Base-by-base conservation (phyloP, 30 jellyfish, hydroid and myxozoan genomes). In the Aurelia sp. region DNA sequence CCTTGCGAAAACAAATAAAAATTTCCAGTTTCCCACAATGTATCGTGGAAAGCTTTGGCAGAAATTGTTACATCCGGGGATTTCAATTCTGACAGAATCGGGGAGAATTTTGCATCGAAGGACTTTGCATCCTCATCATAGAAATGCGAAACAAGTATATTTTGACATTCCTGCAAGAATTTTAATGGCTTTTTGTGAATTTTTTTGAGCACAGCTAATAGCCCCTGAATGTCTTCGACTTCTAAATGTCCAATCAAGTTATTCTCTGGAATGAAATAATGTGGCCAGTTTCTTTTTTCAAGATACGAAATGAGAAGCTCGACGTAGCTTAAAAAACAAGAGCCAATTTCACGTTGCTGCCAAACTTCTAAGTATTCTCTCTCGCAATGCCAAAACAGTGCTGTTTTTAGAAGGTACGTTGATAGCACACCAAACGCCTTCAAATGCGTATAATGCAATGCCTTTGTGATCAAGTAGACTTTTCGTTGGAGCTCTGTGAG, bases 351-450 rank as follows among this genome's bases (percentile, higher is more conserved):
- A 44, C 55, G 16, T 44, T 44, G 55, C 55, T 44, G 16, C 55
- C 55, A 44, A 8, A 44, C 15, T 9, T 9, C 3, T 44, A 13
- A 44, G 13, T 13, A 8, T 62, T 62, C 72, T 19, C 11, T 62
- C 37, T 62, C 72, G 37, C 72, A 62, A 62, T 62, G 72, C 72
- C 72, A 62, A 62, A 62, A 62, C 12, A 62, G 9, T 8, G 72
- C 72, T 62, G 72, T 62, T 11, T 62, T 62, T 8, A 62, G 72
- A 62, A 19, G 37, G 37, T 62, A 62, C 11, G 72, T 62, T 13
- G 72, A 62, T 62, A 13, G 13, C 13, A 62, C 72, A 11, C 72
- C 72, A 62, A 19, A 62, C 13, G 37, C 37, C 72, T 62, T 62
- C 72, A 62, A 27, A 27, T 62, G 72, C 37, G 72, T 19, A 12